Percentiles rank a stretch among this genome's conserved stretches.
phyloP scores from a whole-genome alignment of 2,113 vertebrate species.

The Pipa parva region DNA sequence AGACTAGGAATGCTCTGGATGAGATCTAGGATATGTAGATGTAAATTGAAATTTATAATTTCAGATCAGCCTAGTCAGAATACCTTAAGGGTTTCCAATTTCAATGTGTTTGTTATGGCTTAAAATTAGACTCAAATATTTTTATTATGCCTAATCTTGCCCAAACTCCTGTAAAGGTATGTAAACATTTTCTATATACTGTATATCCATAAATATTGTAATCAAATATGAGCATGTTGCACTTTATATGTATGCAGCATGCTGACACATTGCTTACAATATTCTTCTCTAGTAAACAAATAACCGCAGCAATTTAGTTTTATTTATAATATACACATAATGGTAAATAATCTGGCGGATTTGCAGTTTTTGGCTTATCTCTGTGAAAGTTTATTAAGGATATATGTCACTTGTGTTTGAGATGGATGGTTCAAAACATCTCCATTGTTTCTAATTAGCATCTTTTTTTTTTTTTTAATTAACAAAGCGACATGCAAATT shows the following conservation, averaged over 20 bases:
- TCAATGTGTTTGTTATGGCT: too few relatives aligned
- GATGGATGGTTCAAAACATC: slow-evolving; percentile 61
- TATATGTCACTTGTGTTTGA: slow-evolving; percentile 57
- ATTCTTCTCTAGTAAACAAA: slow-evolving; percentile 21
- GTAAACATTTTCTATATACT: too few relatives aligned
- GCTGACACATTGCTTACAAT: slow-evolving; percentile 6
- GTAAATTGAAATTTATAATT: too few relatives aligned
- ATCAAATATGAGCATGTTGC: background rate
- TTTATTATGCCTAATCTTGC: background rate
- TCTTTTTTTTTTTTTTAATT: slow-evolving; percentile 71
- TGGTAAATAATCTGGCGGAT: slow-evolving; percentile 78
- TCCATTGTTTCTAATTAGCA: slow-evolving; percentile 69
- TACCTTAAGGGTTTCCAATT: too few relatives aligned
- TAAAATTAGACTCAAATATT: too few relatives aligned
- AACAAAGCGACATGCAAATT: slow-evolving; percentile 73
- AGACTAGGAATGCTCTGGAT: too few relatives aligned
- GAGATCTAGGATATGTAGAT: too few relatives aligned
- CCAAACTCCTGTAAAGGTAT: too few relatives aligned
- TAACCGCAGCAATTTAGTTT: slow-evolving; percentile 61
- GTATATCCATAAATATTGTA: background rate
- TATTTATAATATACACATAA: slow-evolving; percentile 68
- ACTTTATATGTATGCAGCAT: too few relatives aligned
- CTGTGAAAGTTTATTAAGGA: slow-evolving; percentile 67
- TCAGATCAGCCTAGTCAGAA: too few relatives aligned
- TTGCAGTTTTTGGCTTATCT: slow-evolving; percentile 70